A percentile compares a stretch with the other conserved stretches of the same genome.
These are phyloP conservation scores for Ophion ventricosus DNA, from an alignment of 2,888 invertebrate species.

Conservation along the genomic window DNA sequence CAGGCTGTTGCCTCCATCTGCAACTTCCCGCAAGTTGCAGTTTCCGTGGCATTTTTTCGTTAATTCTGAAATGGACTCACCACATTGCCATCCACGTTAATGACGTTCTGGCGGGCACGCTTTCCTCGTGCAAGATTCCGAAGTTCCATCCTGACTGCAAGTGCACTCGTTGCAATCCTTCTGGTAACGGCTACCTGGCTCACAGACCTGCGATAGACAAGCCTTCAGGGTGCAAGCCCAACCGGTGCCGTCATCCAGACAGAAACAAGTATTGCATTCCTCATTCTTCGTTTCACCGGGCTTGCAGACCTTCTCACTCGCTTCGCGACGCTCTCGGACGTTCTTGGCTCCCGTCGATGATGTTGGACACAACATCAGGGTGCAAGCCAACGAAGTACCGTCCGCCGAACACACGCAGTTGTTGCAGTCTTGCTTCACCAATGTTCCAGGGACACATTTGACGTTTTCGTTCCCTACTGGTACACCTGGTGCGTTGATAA, in stretches of 20 bases:
- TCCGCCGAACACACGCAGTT: conserved; percentile 84
- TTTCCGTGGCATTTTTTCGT: neutral
- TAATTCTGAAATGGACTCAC: neutral
- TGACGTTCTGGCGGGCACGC: conserved; percentile 8
- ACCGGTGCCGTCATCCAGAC: conserved; percentile 12
- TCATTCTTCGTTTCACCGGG: conserved; percentile 22
- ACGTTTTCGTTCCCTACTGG: conserved; percentile 1
- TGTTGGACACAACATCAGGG: conserved; percentile 82
- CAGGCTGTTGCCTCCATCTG: too few species aligned
- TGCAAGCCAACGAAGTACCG: conserved; percentile 84
- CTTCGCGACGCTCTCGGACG: conserved; percentile 16
- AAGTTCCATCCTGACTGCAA: neutral
- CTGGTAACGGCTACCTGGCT: conserved; percentile 2
- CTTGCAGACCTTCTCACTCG: conserved; percentile 6
- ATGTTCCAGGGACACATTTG: conserved; percentile 83
- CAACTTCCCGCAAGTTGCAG: neutral
- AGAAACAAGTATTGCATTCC: conserved; percentile 41
- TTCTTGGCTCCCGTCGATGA: neutral
- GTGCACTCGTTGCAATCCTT: conserved; percentile 38
- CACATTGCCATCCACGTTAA: conserved; percentile 13
- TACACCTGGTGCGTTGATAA: conserved; percentile 18
- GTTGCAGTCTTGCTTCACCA: conserved; percentile 85
- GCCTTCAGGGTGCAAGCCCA: conserved; percentile 31
- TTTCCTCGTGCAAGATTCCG: conserved; percentile 41
- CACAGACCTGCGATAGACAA: neutral